Percentiles rank a stretch among this genome's conserved stretches.
Conservation (phyloP, 2,888 invertebrate species). For the Panopea generosa region DNA sequence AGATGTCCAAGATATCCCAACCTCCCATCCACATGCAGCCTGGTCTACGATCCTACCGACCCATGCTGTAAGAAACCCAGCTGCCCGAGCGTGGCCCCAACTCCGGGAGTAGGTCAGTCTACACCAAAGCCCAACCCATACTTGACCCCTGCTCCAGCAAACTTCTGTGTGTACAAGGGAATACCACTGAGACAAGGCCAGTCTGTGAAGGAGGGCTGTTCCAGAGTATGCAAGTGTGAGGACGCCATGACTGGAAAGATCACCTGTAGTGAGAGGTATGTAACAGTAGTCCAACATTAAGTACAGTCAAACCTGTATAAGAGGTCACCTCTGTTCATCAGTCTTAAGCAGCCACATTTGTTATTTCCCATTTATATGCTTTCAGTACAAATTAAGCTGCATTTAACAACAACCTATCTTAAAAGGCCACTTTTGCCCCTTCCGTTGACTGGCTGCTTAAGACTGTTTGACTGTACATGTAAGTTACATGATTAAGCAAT, state of each 20-base stretch:
- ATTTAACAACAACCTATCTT: too few species aligned
- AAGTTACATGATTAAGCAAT: too few species aligned
- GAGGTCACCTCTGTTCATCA: too few species aligned
- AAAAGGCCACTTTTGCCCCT: too few species aligned
- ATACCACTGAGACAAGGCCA: slow-evolving; percentile 69
- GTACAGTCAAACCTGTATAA: too few species aligned
- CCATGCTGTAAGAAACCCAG: slow-evolving; percentile 71
- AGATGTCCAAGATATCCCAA: slow-evolving; percentile 71
- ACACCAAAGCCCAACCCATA: slow-evolving; percentile 45
- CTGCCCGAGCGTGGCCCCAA: slow-evolving; percentile 52
- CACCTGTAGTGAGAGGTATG: slow-evolving; percentile 71
- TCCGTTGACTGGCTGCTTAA: too few species aligned
- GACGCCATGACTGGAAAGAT: slow-evolving; percentile 69
- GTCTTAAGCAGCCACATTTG: too few species aligned
- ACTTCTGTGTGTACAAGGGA: slow-evolving; percentile 75
- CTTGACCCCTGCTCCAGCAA: slow-evolving; percentile 50
- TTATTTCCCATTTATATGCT: too few species aligned
- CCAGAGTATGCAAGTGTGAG: slow-evolving; percentile 71
- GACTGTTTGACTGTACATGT: too few species aligned
- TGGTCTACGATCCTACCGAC: slow-evolving; percentile 64
- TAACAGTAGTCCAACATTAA: too few species aligned
- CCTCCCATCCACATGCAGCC: slow-evolving; percentile 61
- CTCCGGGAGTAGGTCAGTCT: slow-evolving; percentile 31
- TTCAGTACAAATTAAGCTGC: too few species aligned
- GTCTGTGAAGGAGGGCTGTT: slow-evolving; percentile 70